Conservation (phyloP, 2,888 invertebrate genomes). For the Globia sparganii region DNA sequence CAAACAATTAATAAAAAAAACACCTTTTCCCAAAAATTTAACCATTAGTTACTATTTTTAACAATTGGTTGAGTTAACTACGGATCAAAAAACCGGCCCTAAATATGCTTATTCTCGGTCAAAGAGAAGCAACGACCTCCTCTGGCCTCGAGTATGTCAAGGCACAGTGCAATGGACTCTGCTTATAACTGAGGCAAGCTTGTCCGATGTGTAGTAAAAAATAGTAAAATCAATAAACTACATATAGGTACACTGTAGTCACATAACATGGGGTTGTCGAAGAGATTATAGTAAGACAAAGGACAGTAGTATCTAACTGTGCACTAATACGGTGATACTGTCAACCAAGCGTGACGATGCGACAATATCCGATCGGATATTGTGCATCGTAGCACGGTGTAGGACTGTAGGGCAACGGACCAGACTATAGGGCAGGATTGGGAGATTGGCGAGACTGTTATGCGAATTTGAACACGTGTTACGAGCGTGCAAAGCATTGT, state of each 20-base stretch:
- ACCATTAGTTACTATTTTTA: no score
- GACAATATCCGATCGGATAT: constrained; percentile 44
- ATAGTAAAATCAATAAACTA: constrained; percentile 27
- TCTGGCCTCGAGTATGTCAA: constrained; percentile 36
- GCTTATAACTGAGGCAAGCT: constrained; percentile 19
- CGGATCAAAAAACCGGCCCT: no score
- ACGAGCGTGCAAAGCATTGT: neutral
- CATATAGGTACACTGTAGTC: neutral
- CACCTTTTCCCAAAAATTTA: no score
- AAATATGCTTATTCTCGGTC: constrained; percentile 7
- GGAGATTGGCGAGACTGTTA: neutral
- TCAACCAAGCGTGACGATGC: constrained; percentile 10
- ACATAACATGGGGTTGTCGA: constrained; percentile 1
- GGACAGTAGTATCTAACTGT: constrained; percentile 30
- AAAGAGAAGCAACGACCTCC: constrained; percentile 31
- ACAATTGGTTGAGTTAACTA: no score
- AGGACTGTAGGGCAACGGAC: neutral
- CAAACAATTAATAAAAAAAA: no score
- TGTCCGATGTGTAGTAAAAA: neutral
- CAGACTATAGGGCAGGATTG: neutral
- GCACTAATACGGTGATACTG: constrained; percentile 36
- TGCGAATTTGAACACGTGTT: neutral
- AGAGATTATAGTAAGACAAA: constrained; percentile 38
- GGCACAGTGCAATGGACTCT: constrained; percentile 47
- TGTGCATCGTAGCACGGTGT: constrained; percentile 12